phyloP scores from a whole-genome alignment of 2,113 vertebrate genomes.

The Gopherus evgoodei region DNA sequence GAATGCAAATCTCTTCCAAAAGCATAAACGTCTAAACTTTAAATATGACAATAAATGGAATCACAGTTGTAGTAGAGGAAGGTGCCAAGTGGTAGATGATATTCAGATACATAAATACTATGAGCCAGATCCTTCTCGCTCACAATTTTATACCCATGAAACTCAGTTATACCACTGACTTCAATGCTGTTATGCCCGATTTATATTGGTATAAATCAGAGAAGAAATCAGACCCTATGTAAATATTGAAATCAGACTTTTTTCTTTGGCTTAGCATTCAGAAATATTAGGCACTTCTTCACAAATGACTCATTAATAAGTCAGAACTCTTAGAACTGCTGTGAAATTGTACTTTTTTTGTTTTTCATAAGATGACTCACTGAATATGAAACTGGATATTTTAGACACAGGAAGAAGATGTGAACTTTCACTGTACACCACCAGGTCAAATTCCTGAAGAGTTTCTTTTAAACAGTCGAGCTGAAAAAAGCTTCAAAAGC shows the following conservation, averaged over 20 bases:
- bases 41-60: not conserved
- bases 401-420: not conserved
- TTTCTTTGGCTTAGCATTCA: not conserved
- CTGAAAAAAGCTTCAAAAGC: not conserved
- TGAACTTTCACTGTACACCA: not conserved
- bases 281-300: not conserved
- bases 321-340: not conserved
- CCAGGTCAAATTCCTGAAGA: not conserved
- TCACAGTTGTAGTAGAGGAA: not conserved
- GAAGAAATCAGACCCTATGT: not conserved
- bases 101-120: not conserved
- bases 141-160: not conserved
- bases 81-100: not conserved
- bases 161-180: not conserved
- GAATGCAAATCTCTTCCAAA: constrained; percentile 13
- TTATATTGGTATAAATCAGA: not conserved
- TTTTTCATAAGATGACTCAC: not conserved
- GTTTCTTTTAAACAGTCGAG: not conserved
- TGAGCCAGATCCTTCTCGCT: not conserved
- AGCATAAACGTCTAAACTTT: not conserved
- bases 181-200: not conserved
- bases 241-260: not conserved
- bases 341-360: not conserved
- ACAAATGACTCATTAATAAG: not conserved
- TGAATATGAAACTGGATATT: not conserved